phyloP scores from a whole-genome alignment of 2,113 vertebrate genomes.

The Willisornis vidua region DNA sequence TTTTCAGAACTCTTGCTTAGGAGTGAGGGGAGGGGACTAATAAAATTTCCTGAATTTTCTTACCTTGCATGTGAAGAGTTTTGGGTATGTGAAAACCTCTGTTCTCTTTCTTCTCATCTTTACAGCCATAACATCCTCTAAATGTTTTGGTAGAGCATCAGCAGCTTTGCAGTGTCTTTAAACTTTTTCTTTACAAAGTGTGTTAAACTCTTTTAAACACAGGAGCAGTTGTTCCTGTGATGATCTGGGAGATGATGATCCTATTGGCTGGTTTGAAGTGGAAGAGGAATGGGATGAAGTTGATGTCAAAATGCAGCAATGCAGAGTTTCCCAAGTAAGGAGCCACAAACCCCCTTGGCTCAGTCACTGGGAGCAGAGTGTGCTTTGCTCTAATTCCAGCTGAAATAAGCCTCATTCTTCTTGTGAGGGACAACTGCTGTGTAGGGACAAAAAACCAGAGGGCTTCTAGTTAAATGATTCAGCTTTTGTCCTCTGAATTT shows the following conservation, averaged over 20 bases:
- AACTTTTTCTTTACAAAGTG: background rate
- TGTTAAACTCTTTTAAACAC: background rate
- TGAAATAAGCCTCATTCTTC: background rate
- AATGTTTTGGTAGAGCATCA: background rate
- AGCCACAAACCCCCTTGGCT: background rate
- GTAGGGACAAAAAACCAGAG: background rate
- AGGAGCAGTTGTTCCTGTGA: conserved; percentile 62
- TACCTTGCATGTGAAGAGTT: background rate
- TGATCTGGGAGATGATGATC: conserved; percentile 85
- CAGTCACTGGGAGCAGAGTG: background rate
- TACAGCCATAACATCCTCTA: background rate
- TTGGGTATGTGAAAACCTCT: background rate
- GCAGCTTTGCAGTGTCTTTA: background rate
- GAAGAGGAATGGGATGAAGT: conserved; percentile 97
- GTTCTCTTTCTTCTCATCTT: background rate
- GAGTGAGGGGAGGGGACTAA: background rate
- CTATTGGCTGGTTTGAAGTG: conserved; percentile 95
- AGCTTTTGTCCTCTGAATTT: background rate
- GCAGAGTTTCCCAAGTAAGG: conserved; percentile 87
- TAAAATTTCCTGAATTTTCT: background rate
- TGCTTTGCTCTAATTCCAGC: background rate
- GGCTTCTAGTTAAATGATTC: background rate
- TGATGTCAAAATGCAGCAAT: conserved; percentile 91
- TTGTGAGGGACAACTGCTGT: background rate
- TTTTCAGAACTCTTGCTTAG: background rate